Evolutionary conservation across 1,140 invertebrate genomes (phyloP).

Genomic region (Macrostomum lignano): DNA sequence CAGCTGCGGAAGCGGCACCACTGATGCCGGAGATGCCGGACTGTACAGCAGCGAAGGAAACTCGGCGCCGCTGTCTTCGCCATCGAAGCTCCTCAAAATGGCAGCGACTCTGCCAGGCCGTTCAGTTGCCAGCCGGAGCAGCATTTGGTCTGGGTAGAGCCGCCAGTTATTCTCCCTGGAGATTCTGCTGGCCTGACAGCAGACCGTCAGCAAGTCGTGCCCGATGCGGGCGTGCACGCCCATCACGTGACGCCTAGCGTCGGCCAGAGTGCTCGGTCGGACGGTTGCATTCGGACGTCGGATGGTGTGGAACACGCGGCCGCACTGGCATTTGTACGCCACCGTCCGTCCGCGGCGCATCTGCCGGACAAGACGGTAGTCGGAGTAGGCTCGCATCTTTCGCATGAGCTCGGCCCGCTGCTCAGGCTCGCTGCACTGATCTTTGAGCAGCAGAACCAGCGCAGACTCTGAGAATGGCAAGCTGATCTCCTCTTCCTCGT

Average conservation of each 20-base stretch:
- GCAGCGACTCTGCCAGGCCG: neutral
- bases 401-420: too few species aligned
- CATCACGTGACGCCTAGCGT: slow-evolving; percentile 3
- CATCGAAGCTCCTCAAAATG: too few species aligned
- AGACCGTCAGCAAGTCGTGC: slow-evolving; percentile 1
- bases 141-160: slow-evolving; percentile 4
- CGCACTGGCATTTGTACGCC: neutral
- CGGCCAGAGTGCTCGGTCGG: slow-evolving; percentile 2
- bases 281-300: neutral
- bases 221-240: slow-evolving; percentile 3
- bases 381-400: slow-evolving; percentile 1
- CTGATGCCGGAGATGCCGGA: too few species aligned
- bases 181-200: slow-evolving; percentile 5
- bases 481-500: too few species aligned
- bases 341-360: neutral
- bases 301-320: slow-evolving; percentile 2
- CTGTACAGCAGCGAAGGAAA: too few species aligned
- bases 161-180: slow-evolving; percentile 2
- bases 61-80: too few species aligned
- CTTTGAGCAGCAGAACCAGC: too few species aligned
- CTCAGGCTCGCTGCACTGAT: too few species aligned
- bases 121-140: slow-evolving; percentile 1
- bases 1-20: too few species aligned
- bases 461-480: too few species aligned
- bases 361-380: neutral